Evolutionary conservation across 2,888 invertebrate genomes (phyloP).

Genomic region (Notodonta dromedarius): DNA sequence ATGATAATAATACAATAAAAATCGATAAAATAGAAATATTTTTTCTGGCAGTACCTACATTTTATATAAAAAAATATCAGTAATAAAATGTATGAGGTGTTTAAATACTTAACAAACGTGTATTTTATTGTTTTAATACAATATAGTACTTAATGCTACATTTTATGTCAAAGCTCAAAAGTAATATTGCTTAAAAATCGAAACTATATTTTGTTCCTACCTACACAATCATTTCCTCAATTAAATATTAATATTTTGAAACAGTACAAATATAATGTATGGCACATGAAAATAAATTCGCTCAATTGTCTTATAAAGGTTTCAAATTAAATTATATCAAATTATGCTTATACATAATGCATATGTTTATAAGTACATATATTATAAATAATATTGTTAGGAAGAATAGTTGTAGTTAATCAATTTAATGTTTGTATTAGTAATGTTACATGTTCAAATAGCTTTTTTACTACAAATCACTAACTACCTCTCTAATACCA

Average conservation of each 20-base stretch:
- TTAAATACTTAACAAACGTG: background rate
- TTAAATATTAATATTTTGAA: background rate
- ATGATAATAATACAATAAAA: slow-evolving; percentile 2
- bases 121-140: background rate
- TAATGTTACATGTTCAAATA: background rate
- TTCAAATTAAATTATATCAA: slow-evolving; percentile 3
- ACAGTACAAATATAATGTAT: slow-evolving; percentile 37
- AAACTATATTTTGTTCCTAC: background rate
- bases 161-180: background rate
- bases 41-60: background rate
- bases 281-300: slow-evolving; percentile 55
- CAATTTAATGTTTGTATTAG: background rate
- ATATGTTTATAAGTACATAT: too few species aligned
- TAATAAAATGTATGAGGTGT: background rate
- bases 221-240: too few species aligned
- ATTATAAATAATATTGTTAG: background rate
- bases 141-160: background rate
- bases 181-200: background rate
- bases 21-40: background rate
- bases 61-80: background rate
- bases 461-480: background rate
- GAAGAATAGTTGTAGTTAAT: slow-evolving; percentile 6
- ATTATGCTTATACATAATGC: background rate
- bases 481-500: background rate
- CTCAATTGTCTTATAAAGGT: slow-evolving; percentile 22